Percentiles rank a stretch among this genome's conserved stretches.
These are phyloP conservation scores for Drosophila tristis DNA, from an alignment of 1,140 invertebrate genomes.

Conservation along the genomic window DNA sequence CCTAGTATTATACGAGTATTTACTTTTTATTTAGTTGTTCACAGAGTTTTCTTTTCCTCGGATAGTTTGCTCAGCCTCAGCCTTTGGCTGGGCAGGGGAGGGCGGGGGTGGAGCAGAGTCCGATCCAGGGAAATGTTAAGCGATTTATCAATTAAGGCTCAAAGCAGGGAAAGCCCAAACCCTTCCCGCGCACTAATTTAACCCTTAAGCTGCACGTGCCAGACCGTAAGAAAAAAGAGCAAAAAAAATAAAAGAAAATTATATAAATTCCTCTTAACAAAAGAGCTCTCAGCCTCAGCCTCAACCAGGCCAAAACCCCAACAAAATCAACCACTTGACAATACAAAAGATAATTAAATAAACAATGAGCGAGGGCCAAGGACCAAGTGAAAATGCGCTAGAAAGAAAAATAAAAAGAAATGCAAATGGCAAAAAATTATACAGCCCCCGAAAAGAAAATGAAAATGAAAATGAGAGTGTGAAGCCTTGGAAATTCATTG, in stretches of 20 bases:
- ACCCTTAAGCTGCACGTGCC: slow-evolving; percentile 63
- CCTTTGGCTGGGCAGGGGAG: slow-evolving; percentile 13
- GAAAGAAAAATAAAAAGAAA: slow-evolving; percentile 41
- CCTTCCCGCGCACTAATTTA: slow-evolving; percentile 25
- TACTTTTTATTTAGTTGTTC: slow-evolving; percentile 46
- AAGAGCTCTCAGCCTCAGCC: slow-evolving; percentile 27
- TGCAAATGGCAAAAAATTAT: slow-evolving; percentile 71
- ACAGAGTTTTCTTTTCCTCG: slow-evolving; percentile 21
- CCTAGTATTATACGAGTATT: slow-evolving; percentile 24
- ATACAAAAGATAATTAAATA: slow-evolving; percentile 81
- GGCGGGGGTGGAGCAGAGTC: neutral
- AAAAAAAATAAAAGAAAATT: slow-evolving; percentile 39
- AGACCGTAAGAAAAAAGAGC: slow-evolving; percentile 16
- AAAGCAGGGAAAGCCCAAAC: slow-evolving; percentile 35
- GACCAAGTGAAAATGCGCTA: slow-evolving; percentile 61
- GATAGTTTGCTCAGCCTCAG: slow-evolving; percentile 50
- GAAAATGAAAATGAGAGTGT: slow-evolving; percentile 47
- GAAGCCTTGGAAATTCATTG: slow-evolving; percentile 75
- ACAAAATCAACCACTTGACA: slow-evolving; percentile 75
- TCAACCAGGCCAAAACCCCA: slow-evolving; percentile 27
- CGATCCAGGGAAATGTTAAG: slow-evolving; percentile 37
- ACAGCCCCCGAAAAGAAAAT: slow-evolving; percentile 22
- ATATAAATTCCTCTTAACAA: slow-evolving; percentile 39
- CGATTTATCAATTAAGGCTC: slow-evolving; percentile 75
- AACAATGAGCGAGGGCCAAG: slow-evolving; percentile 70